These are phyloP conservation scores for Corvus cornix DNA, from an alignment of 2,113 vertebrate species.

Conservation along the genomic window DNA sequence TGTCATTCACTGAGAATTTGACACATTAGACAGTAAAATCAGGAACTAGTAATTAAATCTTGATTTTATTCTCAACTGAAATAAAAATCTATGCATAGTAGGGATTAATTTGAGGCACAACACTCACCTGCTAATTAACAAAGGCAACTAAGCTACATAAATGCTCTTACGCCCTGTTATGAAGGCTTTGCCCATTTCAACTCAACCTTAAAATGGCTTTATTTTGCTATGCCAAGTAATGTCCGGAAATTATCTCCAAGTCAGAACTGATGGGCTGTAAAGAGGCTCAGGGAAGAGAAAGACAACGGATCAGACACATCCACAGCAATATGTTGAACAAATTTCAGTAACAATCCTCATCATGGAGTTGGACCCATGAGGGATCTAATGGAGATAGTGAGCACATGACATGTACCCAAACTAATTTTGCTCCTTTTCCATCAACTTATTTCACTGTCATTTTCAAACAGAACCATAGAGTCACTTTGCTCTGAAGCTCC, in stretches of 20 bases:
- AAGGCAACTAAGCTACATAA: neutral
- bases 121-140: neutral
- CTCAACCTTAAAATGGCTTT: neutral
- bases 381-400: accelerated
- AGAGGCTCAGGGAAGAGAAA: neutral
- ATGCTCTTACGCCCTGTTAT: neutral
- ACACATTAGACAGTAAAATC: neutral
- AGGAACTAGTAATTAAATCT: neutral
- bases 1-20: neutral
- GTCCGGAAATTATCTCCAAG: neutral
- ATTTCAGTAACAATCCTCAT: neutral
- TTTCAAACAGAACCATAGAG: neutral
- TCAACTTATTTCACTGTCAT: neutral
- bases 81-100: neutral
- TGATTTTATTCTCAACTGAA: neutral
- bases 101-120: neutral
- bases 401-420: neutral
- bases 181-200: neutral
- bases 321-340: neutral
- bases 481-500: accelerated
- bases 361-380: neutral
- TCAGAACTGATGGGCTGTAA: neutral
- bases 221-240: neutral
- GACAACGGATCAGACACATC: neutral
- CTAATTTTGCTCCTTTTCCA: neutral